phyloP scores from a whole-genome alignment of 2,888 invertebrate species.

The Sphinx pinastri region DNA sequence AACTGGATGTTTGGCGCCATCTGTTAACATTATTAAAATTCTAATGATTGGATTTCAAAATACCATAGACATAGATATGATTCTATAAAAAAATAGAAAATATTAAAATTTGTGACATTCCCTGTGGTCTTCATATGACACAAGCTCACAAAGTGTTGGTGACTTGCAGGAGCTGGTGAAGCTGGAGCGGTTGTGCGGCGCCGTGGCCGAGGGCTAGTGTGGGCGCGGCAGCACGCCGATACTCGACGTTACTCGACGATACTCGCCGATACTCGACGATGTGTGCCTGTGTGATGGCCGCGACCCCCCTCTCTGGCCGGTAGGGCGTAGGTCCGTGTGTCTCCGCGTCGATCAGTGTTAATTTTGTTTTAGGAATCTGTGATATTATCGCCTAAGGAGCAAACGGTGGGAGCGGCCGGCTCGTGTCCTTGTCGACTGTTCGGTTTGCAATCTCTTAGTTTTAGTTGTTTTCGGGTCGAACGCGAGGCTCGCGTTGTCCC shows the following conservation, averaged over 20 bases:
- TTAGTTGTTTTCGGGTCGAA: slow-evolving; percentile 39
- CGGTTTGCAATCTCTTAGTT: slow-evolving; percentile 61
- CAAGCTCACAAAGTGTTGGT: too few relatives aligned
- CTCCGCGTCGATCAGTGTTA: slow-evolving; percentile 47
- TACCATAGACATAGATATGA: too few relatives aligned
- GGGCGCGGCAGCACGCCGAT: not conserved
- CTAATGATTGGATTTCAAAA: too few relatives aligned
- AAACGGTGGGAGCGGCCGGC: slow-evolving; percentile 43
- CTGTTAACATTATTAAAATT: too few relatives aligned
- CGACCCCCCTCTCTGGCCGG: slow-evolving; percentile 30
- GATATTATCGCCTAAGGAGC: slow-evolving; percentile 81
- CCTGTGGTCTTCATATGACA: too few relatives aligned
- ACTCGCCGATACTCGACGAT: slow-evolving; percentile 25
- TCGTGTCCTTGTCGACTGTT: slow-evolving; percentile 38
- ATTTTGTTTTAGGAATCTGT: slow-evolving; percentile 75
- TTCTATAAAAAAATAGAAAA: too few relatives aligned
- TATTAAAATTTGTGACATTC: too few relatives aligned
- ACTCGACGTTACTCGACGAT: not conserved
- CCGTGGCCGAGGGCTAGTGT: slow-evolving; percentile 65
- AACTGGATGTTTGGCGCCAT: too few relatives aligned
- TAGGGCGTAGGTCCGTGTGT: slow-evolving; percentile 39
- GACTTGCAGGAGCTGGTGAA: slow-evolving; percentile 66
- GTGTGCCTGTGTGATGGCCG: slow-evolving; percentile 26
- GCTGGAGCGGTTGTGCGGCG: slow-evolving; percentile 70
- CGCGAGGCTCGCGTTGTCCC: slow-evolving; percentile 26